These are phyloP conservation scores for Empidonax alnorum DNA, from an alignment of 2,113 vertebrate species.

Conservation along the genomic window DNA sequence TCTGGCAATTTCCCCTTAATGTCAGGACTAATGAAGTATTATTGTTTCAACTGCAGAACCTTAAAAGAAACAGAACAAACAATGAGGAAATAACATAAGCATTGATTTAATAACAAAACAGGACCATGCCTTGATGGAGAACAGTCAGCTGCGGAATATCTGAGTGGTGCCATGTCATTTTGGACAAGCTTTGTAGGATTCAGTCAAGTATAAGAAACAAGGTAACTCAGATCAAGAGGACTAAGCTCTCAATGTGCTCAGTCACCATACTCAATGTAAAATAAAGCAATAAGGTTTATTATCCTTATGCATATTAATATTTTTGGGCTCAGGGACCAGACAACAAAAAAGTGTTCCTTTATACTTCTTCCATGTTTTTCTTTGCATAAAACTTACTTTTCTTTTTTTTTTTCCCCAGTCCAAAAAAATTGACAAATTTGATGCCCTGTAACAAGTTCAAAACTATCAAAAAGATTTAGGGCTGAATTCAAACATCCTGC, in stretches of 20 bases:
- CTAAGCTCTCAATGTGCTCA: neutral
- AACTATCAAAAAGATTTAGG: neutral
- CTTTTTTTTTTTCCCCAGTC: neutral
- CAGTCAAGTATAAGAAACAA: neutral
- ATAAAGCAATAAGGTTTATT: neutral
- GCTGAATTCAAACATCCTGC: neutral
- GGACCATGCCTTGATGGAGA: neutral
- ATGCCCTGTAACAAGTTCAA: neutral
- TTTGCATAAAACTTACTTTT: neutral
- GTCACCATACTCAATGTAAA: neutral
- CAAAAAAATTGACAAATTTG: neutral
- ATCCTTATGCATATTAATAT: neutral
- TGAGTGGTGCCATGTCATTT: neutral
- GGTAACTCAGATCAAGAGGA: neutral
- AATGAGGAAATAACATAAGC: slow-evolving; percentile 24
- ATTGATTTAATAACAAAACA: slow-evolving; percentile 11
- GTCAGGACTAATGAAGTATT: neutral
- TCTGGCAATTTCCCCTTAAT: slow-evolving; percentile 17
- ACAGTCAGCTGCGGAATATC: neutral
- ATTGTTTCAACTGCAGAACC: neutral
- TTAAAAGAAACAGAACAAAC: slow-evolving; percentile 25
- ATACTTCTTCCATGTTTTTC: neutral
- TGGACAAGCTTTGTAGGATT: neutral
- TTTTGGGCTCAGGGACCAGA: neutral
- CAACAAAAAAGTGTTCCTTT: neutral